Conservation (phyloP, 2,888 invertebrate species). For the Drosophila austrosaltans region DNA sequence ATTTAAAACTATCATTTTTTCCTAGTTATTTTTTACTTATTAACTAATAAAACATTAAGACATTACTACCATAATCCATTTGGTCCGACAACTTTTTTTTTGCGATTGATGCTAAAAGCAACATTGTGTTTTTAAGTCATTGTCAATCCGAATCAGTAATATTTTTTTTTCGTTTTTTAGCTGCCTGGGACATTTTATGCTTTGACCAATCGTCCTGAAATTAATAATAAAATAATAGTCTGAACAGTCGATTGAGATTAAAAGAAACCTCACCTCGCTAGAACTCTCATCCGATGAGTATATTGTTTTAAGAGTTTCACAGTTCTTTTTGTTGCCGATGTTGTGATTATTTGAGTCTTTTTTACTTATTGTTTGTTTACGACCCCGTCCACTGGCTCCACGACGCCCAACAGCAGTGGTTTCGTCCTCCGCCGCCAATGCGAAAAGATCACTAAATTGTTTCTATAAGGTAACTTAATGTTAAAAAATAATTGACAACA, state of each 20-base stretch:
- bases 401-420: constrained; percentile 86
- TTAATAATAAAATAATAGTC: neutral
- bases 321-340: constrained; percentile 83
- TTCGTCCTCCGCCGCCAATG: constrained; percentile 95
- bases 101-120: constrained; percentile 42
- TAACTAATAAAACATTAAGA: constrained; percentile 55
- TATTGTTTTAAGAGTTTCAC: constrained; percentile 84
- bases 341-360: constrained; percentile 84
- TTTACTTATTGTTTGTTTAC: constrained; percentile 85
- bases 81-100: constrained; percentile 36
- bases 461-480: constrained; percentile 84
- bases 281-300: constrained; percentile 92
- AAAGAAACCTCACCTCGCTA: constrained; percentile 87
- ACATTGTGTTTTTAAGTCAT: constrained; percentile 69
- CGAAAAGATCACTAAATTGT: constrained; percentile 95
- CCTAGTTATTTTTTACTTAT: constrained; percentile 61
- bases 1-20: constrained; percentile 79
- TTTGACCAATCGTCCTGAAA: constrained; percentile 95
- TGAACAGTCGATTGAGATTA: neutral
- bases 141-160: constrained; percentile 96
- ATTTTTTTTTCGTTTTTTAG: constrained; percentile 95
- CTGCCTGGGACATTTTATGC: constrained; percentile 90
- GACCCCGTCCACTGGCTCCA: constrained; percentile 86
- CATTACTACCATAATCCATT: constrained; percentile 56
- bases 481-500: neutral